Conservation (phyloP, 2,888 invertebrate species). For the Pachymerium ferrugineum region DNA sequence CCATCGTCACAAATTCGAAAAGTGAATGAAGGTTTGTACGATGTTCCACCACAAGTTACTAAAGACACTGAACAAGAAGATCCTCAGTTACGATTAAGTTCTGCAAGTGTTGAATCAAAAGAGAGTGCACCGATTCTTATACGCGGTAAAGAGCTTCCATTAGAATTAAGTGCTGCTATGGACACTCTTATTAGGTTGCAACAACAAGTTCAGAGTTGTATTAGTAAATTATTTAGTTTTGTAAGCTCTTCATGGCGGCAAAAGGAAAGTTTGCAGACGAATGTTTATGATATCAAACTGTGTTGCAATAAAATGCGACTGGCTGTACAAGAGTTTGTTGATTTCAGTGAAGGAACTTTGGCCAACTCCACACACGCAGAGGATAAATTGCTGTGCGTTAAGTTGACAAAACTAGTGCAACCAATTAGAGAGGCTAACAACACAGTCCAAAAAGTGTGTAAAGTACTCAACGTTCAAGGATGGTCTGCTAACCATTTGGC, state of each 20-base stretch:
- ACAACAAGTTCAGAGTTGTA: conserved; percentile 73
- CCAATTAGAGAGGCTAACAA: conserved; percentile 73
- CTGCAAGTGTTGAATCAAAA: conserved; percentile 42
- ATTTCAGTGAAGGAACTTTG: conserved; percentile 80
- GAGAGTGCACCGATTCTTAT: conserved; percentile 36
- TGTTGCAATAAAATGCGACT: conserved; percentile 71
- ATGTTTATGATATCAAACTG: conserved; percentile 70
- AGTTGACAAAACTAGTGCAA: conserved; percentile 70
- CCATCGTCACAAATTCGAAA: conserved; percentile 55
- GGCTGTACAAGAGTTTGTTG: conserved; percentile 76
- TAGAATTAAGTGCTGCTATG: conserved; percentile 68
- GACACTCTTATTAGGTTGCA: conserved; percentile 69
- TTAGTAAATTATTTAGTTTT: conserved; percentile 69
- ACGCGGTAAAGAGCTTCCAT: conserved; percentile 54
- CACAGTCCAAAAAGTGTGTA: conserved; percentile 70
- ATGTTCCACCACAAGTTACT: conserved; percentile 50
- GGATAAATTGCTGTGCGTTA: conserved; percentile 68
- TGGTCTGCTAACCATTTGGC: conserved; percentile 61
- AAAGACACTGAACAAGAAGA: conserved; percentile 41
- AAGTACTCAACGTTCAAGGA: conserved; percentile 65
- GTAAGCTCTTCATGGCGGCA: conserved; percentile 64
- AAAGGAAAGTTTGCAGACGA: conserved; percentile 65
- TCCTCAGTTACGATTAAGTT: conserved; percentile 41
- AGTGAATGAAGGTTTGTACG: no score
- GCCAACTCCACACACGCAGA: conserved; percentile 67